Conservation (phyloP, 2,797 vertebrate genomes). For the Garrulus glandarius region DNA sequence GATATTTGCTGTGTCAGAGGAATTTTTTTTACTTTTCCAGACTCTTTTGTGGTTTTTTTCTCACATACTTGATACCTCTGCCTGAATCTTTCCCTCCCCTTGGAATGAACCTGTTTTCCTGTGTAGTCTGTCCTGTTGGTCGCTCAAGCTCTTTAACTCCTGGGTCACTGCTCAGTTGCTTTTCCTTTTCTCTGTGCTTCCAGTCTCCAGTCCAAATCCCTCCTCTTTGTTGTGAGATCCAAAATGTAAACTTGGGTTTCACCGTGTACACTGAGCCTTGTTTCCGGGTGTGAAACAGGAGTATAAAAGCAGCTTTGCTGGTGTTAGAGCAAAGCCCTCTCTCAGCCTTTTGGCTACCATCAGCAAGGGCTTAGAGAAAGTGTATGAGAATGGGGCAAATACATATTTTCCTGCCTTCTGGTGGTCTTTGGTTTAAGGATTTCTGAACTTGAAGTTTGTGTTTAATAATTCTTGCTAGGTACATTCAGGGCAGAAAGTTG, state of each 20-base stretch:
- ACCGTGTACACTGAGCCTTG: background rate
- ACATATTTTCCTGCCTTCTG: background rate
- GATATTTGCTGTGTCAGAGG: background rate
- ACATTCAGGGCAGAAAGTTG: background rate
- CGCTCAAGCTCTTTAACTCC: background rate
- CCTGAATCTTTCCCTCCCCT: background rate
- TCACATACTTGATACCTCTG: background rate
- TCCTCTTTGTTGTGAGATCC: background rate
- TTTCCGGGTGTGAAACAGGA: background rate
- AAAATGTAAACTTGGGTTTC: background rate
- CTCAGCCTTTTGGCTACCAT: background rate
- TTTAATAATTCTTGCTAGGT: background rate
- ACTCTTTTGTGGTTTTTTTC: background rate
- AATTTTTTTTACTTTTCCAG: background rate
- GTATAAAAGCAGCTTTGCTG: background rate
- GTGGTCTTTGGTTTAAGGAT: background rate
- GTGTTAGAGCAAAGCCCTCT: background rate
- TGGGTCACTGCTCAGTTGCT: background rate
- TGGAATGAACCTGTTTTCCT: background rate
- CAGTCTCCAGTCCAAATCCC: background rate
- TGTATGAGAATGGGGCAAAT: background rate
- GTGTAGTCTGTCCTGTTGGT: background rate
- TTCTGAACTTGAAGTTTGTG: background rate
- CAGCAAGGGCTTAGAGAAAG: background rate
- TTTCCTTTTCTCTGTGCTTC: background rate